Conservation (phyloP, 1,140 invertebrate genomes). For the Drosophila virilis region DNA sequence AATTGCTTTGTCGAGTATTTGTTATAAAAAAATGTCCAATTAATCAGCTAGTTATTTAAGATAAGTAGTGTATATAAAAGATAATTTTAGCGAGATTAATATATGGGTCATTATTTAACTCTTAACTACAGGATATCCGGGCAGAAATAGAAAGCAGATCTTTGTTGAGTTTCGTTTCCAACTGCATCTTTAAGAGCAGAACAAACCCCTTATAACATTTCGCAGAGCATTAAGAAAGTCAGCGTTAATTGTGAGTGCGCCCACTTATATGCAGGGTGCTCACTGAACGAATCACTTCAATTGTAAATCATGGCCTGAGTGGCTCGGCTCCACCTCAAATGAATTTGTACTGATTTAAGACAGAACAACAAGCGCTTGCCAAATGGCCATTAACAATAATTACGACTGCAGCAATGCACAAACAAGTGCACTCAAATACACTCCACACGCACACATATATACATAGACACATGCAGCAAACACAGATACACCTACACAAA, state of each 20-base stretch:
- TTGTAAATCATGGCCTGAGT: conserved; percentile 38
- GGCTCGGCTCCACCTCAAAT: conserved; percentile 12
- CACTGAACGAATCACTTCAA: conserved; percentile 11
- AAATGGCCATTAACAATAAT: conserved; percentile 81
- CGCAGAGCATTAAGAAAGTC: neutral
- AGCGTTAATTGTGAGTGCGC: conserved; percentile 10
- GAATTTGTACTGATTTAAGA: conserved; percentile 37
- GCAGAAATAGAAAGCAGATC: neutral
- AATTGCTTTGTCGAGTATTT: too few species aligned
- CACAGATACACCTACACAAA: neutral
- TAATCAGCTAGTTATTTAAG: too few species aligned
- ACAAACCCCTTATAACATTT: neutral
- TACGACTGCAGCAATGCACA: conserved; percentile 76
- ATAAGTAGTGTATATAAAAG: too few species aligned
- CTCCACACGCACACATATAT: conserved; percentile 15
- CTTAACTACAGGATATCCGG: too few species aligned
- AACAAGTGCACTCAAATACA: conserved; percentile 64
- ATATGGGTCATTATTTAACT: too few species aligned
- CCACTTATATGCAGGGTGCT: neutral
- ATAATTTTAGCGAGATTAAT: too few species aligned
- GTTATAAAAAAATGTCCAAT: too few species aligned
- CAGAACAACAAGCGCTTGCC: conserved; percentile 42
- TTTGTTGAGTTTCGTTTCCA: neutral
- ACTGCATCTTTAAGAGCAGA: neutral
- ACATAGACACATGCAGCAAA: neutral